Conservation (phyloP, 2,888 invertebrate species). For the Byasa hedistus region DNA sequence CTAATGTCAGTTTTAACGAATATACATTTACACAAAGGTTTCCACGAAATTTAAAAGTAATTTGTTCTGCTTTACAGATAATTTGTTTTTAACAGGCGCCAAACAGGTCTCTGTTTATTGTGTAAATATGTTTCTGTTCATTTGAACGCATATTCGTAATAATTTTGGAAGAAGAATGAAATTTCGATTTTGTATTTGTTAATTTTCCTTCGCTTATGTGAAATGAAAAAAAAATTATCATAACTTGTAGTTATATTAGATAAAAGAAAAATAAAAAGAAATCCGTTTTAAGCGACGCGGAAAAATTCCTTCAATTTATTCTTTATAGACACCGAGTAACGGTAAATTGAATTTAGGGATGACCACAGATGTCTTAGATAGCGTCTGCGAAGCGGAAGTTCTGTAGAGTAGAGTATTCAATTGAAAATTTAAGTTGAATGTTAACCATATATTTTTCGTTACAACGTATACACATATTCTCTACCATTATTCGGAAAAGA, state of each 20-base stretch:
- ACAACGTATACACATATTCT: neutral
- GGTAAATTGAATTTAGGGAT: constrained; percentile 28
- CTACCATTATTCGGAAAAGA: neutral
- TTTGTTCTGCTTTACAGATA: neutral
- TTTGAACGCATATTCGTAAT: too few species aligned
- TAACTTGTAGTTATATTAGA: neutral
- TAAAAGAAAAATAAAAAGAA: constrained; percentile 3
- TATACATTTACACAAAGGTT: neutral
- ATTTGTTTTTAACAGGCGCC: neutral
- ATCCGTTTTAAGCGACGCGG: constrained; percentile 4
- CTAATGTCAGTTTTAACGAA: neutral
- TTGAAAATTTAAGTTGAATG: constrained; percentile 12
- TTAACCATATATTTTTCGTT: neutral
- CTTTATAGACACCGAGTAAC: constrained; percentile 21
- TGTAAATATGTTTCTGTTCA: too few species aligned
- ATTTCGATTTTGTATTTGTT: too few species aligned
- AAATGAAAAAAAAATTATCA: neutral
- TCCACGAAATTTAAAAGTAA: neutral
- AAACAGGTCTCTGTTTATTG: too few species aligned
- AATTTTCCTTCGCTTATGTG: too few species aligned
- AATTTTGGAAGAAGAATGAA: too few species aligned
- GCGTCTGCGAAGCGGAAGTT: constrained; percentile 12
- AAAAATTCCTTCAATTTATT: constrained; percentile 21
- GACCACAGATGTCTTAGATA: constrained; percentile 24
- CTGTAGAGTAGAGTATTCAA: constrained; percentile 5